phyloP scores from a whole-genome alignment of 2,888 invertebrate genomes.

The Acanthosoma haemorrhoidale region DNA sequence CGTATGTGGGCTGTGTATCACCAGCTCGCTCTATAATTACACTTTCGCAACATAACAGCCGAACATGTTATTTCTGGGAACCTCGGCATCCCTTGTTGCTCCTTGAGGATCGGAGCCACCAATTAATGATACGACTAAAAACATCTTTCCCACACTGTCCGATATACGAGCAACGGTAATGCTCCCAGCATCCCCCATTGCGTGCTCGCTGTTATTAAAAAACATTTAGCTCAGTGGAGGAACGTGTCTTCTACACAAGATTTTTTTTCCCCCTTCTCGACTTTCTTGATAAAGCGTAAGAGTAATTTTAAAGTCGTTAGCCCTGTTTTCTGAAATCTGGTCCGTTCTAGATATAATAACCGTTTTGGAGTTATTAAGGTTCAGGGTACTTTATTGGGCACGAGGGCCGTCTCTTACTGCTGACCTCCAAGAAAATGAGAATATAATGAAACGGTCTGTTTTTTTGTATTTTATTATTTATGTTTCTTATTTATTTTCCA shows the following conservation, averaged over 20 bases:
- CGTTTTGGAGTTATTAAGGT: background rate
- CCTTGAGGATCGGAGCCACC: background rate
- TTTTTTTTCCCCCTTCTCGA: background rate
- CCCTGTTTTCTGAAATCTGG: background rate
- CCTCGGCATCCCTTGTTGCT: too few relatives aligned
- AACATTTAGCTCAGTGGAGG: background rate
- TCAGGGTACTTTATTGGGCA: background rate
- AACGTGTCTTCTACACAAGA: background rate
- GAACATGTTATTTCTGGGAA: background rate
- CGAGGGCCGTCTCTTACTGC: background rate
- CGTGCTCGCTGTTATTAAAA: conserved; percentile 2
- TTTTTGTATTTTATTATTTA: too few relatives aligned
- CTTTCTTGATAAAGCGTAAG: background rate
- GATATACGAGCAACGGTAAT: background rate
- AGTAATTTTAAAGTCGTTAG: background rate
- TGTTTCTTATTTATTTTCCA: too few relatives aligned
- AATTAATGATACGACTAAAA: conserved; percentile 21
- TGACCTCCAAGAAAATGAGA: background rate
- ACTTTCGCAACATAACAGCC: background rate
- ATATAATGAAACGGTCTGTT: background rate
- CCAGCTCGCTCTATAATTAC: background rate
- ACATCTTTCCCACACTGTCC: conserved; percentile 12
- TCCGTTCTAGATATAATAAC: background rate
- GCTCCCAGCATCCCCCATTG: background rate
- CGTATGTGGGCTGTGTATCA: background rate